Evolutionary conservation across 2,888 invertebrate species (phyloP).

Genomic region (Mimas tiliae): DNA sequence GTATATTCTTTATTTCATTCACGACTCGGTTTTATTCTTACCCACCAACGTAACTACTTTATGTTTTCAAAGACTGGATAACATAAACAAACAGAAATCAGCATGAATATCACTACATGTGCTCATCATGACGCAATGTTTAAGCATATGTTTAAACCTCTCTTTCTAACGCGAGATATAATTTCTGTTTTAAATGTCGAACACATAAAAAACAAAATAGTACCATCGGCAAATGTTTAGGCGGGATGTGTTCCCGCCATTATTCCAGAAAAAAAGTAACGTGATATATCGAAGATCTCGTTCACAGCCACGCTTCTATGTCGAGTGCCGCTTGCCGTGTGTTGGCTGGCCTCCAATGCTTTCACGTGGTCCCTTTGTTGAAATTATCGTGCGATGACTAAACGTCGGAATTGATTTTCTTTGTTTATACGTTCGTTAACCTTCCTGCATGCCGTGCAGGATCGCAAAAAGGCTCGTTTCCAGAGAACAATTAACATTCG

Average conservation of each 20-base stretch:
- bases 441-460: conserved; percentile 16
- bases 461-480: conserved; percentile 12
- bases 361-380: conserved; percentile 23
- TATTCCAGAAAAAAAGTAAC: conserved; percentile 8
- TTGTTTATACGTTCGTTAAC: conserved; percentile 24
- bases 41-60: neutral
- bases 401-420: conserved; percentile 18
- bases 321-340: conserved; percentile 4
- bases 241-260: neutral
- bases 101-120: neutral
- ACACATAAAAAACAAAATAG: neutral
- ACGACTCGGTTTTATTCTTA: neutral
- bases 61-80: conserved; percentile 8
- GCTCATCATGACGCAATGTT: neutral
- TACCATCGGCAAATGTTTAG: neutral
- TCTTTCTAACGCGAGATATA: neutral
- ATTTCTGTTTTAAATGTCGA: neutral
- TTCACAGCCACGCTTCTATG: neutral
- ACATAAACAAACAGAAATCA: conserved; percentile 9
- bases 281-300: conserved; percentile 18
- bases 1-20: no score
- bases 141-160: neutral
- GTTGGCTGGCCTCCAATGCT: conserved; percentile 12
- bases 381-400: conserved; percentile 10
- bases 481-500: neutral